Evolutionary conservation across 2,888 invertebrate species (phyloP).

Genomic region (Branchipolynoe longqiensis): DNA sequence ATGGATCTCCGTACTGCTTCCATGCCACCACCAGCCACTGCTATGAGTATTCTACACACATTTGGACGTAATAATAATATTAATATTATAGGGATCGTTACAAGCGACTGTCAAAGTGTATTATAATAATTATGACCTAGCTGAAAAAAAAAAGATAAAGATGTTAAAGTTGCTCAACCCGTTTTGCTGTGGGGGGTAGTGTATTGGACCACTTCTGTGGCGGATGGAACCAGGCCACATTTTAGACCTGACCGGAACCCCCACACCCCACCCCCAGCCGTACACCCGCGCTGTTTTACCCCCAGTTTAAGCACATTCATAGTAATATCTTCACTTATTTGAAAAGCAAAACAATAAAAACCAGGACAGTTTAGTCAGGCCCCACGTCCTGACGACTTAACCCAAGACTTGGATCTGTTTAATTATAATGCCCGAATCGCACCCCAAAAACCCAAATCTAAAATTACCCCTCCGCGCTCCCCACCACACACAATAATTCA

Average conservation of each 20-base stretch:
- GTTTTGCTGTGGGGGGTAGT: constrained; percentile 5
- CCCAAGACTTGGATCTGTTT: too few species aligned
- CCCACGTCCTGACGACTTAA: too few species aligned
- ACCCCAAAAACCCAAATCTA: too few species aligned
- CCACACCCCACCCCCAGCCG: too few species aligned
- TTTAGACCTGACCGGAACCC: not conserved
- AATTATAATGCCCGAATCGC: too few species aligned
- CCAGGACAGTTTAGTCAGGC: too few species aligned
- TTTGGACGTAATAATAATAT: constrained; percentile 24
- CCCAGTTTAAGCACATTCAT: not conserved
- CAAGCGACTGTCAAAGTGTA: not conserved
- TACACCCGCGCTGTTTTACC: not conserved
- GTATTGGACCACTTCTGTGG: not conserved
- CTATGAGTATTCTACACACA: constrained; percentile 49
- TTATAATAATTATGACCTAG: constrained; percentile 38
- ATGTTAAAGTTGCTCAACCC: constrained; percentile 35
- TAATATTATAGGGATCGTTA: not conserved
- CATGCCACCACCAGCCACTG: constrained; percentile 55
- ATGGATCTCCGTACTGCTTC: constrained; percentile 47
- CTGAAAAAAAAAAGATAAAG: not conserved
- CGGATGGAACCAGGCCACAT: not conserved
- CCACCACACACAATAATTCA: too few species aligned
- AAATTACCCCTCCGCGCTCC: too few species aligned
- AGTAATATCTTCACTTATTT: too few species aligned
- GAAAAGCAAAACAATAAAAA: too few species aligned